phyloP scores from a whole-genome alignment of 2,797 vertebrate species.

The Triplophysa yarkandensis region DNA sequence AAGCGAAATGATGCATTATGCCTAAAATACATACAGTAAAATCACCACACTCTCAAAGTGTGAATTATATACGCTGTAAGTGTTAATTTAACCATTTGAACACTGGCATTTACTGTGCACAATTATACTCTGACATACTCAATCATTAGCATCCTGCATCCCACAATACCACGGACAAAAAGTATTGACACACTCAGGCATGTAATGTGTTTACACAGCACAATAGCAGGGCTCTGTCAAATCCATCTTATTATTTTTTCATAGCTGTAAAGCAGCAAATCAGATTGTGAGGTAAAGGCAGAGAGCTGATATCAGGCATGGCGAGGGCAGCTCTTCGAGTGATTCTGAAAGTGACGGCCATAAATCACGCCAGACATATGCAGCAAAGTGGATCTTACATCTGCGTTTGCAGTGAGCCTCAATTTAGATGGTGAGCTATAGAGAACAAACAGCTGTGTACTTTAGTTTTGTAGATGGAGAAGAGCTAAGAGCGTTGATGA shows the following conservation, averaged over 20 bases:
- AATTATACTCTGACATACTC: neutral
- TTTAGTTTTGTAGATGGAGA: conserved; percentile 5
- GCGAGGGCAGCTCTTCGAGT: conserved; percentile 16
- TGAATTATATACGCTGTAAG: no score
- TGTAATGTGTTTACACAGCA: conserved; percentile 7
- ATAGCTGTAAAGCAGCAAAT: conserved; percentile 45
- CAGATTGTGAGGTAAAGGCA: conserved; percentile 26
- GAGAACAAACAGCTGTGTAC: conserved; percentile 38
- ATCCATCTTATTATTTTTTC: conserved; percentile 31
- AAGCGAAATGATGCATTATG: conserved; percentile 5
- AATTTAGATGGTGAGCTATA: conserved; percentile 30
- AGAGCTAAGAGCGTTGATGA: conserved; percentile 14
- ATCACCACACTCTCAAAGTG: no score
- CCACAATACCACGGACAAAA: conserved; percentile 49
- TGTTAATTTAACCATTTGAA: no score
- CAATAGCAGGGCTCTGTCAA: conserved; percentile 12
- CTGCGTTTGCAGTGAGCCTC: conserved; percentile 15
- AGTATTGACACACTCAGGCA: conserved; percentile 21
- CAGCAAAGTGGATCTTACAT: conserved; percentile 45
- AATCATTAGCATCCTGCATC: conserved; percentile 32
- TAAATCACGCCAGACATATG: conserved; percentile 73
- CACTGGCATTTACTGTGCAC: no score
- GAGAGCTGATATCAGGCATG: conserved; percentile 22
- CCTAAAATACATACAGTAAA: no score
- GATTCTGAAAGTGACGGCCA: conserved; percentile 48